Base-by-base conservation (phyloP, 2,113 vertebrate genomes). In the Tricholaema leucomelas region DNA sequence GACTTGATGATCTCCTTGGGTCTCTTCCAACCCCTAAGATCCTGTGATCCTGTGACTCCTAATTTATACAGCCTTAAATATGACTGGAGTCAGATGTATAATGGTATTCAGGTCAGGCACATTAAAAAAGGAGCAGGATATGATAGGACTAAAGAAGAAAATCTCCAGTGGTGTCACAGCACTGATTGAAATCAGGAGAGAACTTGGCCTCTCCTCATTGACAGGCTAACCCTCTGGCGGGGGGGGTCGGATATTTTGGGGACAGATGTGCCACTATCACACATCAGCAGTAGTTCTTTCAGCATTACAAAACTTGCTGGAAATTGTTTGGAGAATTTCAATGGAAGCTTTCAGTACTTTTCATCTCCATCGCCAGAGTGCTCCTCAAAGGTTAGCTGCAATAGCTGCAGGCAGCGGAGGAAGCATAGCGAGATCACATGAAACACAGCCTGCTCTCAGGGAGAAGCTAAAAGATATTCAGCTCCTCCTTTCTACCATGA, bases 331-430 rank as follows among this genome's bases (percentile, higher is more conserved):
- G 81, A 93, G 79, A 91, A 56, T 89, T 95, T 96, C 58, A 87
- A 71, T 91, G 81, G 46, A 77, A 91, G 71, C 85, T 94, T 81
- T 95, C 83, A 78, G n/a, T 64, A 84, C 73, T 94, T 92, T 92
- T 92, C 15, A 87, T 88, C 96, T 87, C 92, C 66, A 75, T 21
- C 85, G 93, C 42, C 81, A 73, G 36, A 48, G 75, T 33, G 78
- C 78, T 93, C 46, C 91, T 87, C 75, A 96, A 93, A 95, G 85
- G 85, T 89, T 82, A 91, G 66, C 88, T 80, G 95, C 52, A 94
- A 93, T 63, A 60, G 90, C 95, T 95, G 65, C 85, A 91, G 85
- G 93, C 90, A 91, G 69, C 28, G 48, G 31, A 90, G 66, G 81
- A 90, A 86, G 79, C 90, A 80, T 0, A 83, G 73, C 55, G 91